Evolutionary conservation across 1,140 invertebrate species (phyloP).

Genomic region (Ericerus pela): DNA sequence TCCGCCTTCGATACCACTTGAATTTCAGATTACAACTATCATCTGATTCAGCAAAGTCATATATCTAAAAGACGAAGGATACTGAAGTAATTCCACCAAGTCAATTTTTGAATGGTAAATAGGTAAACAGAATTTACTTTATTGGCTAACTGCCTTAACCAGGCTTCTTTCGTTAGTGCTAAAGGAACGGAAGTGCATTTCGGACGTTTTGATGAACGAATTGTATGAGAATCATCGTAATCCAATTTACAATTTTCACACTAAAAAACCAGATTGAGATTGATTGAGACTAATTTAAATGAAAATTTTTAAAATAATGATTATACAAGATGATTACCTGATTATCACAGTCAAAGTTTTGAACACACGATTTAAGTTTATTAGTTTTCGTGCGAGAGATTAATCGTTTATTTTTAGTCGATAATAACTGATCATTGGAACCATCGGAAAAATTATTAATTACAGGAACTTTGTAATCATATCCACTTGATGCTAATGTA

Average conservation of each 20-base stretch:
- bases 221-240: too few species aligned
- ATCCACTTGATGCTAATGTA: neutral
- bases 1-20: slow-evolving; percentile 43
- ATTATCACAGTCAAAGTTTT: slow-evolving; percentile 8
- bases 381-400: neutral
- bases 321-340: neutral
- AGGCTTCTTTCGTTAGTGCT: neutral
- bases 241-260: neutral
- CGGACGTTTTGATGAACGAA: neutral
- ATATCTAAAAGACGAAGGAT: slow-evolving; percentile 20
- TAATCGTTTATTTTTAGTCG: neutral
- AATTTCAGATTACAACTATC: slow-evolving; percentile 25
- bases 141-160: neutral
- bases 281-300: neutral
- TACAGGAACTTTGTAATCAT: slow-evolving; percentile 6
- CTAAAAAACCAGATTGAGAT: neutral
- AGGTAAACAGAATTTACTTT: neutral
- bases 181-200: neutral
- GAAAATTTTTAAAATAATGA: neutral
- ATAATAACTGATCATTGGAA: neutral
- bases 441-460: neutral
- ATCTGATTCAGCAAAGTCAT: slow-evolving; percentile 26
- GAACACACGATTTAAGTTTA: slow-evolving; percentile 4
- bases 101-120: neutral
- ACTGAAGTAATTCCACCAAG: neutral